These are phyloP conservation scores for Drosophila austrosaltans DNA, from an alignment of 2,888 invertebrate genomes.

Conservation along the genomic window DNA sequence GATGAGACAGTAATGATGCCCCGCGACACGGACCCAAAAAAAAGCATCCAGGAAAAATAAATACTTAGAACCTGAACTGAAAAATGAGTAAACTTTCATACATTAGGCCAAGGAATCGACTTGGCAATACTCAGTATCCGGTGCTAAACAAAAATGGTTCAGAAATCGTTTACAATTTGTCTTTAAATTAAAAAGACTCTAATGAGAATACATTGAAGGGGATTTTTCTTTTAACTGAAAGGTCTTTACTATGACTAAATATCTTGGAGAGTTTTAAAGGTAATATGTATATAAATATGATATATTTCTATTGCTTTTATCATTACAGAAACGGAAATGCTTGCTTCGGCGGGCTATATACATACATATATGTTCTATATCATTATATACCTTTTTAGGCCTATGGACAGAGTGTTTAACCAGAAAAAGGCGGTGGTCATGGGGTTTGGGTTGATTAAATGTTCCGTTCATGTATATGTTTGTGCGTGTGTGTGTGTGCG, in stretches of 20 bases:
- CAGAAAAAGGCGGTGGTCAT: slow-evolving; percentile 23
- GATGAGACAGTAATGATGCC: slow-evolving; percentile 67
- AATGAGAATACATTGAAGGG: too few species aligned
- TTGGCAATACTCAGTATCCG: too few species aligned
- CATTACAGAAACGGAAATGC: neutral
- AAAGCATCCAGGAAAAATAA: neutral
- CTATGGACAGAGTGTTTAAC: slow-evolving; percentile 7
- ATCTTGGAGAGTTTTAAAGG: too few species aligned
- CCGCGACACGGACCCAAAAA: slow-evolving; percentile 27
- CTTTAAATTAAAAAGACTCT: too few species aligned
- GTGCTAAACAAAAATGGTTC: too few species aligned
- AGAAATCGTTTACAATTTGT: too few species aligned
- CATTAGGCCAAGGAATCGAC: too few species aligned
- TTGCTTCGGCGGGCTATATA: neutral
- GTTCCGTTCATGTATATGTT: slow-evolving; percentile 42
- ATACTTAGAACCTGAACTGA: slow-evolving; percentile 12
- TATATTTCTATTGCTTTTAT: neutral
- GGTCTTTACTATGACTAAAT: too few species aligned
- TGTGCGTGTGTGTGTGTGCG: neutral
- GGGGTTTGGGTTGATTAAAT: slow-evolving; percentile 65
- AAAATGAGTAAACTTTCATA: slow-evolving; percentile 5
- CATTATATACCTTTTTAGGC: neutral
- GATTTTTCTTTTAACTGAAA: too few species aligned
- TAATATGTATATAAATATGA: too few species aligned
- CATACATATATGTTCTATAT: neutral